Conservation (phyloP, 2,888 invertebrate species). For the Mechanitis mazaeus region DNA sequence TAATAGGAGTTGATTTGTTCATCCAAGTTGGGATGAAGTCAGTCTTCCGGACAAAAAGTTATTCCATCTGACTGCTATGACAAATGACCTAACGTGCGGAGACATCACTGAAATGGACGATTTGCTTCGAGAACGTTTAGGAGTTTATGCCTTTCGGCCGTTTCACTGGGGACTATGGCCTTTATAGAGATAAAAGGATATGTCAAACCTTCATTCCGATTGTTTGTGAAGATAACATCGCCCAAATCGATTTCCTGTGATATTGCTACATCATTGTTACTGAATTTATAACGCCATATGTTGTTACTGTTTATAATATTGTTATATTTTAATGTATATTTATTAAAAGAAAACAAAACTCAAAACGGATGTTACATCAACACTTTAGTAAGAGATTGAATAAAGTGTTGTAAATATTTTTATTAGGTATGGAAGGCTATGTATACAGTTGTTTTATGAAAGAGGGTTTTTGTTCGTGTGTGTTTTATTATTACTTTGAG, state of each 20-base stretch:
- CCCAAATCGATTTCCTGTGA: background rate
- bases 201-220: conserved; percentile 2
- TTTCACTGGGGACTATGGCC: conserved; percentile 36
- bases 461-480: conserved; percentile 6
- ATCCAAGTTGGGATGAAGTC: conserved; percentile 66
- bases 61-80: conserved; percentile 68
- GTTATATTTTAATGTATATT: too few species aligned
- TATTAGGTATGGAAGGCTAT: background rate
- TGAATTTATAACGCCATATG: too few species aligned
- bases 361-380: conserved; percentile 2
- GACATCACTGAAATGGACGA: conserved; percentile 59
- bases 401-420: too few species aligned
- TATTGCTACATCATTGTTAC: too few species aligned
- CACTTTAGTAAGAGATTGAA: too few species aligned
- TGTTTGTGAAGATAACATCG: background rate
- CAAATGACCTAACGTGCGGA: conserved; percentile 58
- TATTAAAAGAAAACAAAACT: background rate
- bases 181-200: conserved; percentile 18
- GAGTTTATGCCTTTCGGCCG: conserved; percentile 39
- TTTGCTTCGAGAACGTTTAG: conserved; percentile 61
- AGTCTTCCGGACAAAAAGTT: conserved; percentile 69
- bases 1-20: conserved; percentile 59
- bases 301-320: too few species aligned
- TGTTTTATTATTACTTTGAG: background rate
- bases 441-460: conserved; percentile 5